Evolutionary conservation across 1,140 invertebrate species (phyloP).

Genomic region (Anastatus disparis): DNA sequence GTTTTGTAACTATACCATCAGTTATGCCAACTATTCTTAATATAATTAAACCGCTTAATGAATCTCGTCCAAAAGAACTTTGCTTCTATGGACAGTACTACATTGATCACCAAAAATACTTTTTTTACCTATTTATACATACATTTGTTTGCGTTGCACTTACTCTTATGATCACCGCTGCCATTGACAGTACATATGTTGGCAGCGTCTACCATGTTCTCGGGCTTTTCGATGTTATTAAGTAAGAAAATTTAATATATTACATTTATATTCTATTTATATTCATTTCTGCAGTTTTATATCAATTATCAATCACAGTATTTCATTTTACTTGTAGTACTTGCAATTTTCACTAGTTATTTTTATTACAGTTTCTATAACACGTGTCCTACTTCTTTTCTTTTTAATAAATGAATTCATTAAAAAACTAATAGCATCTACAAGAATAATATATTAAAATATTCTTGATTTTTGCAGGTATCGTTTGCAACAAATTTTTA

Average conservation of each 20-base stretch:
- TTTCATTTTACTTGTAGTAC: no score
- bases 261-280: neutral
- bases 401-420: neutral
- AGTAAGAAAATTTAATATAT: neutral
- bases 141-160: neutral
- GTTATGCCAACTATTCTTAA: neutral
- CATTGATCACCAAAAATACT: conserved; percentile 20
- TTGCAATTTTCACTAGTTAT: no score
- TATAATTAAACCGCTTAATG: neutral
- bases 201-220: neutral
- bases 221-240: conserved; percentile 8
- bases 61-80: neutral
- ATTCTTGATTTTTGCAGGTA: neutral
- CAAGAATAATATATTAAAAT: neutral
- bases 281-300: no score
- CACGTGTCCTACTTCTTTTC: neutral
- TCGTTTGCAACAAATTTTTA: neutral
- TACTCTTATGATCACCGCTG: neutral
- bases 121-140: neutral
- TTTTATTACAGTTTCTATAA: no score
- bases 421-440: neutral
- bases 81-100: conserved; percentile 5
- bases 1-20: neutral
- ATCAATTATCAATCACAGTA: no score
- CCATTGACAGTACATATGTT: neutral